Evolutionary conservation across 1,140 invertebrate species (phyloP).

Genomic region (Proctacanthus coquilletti): DNA sequence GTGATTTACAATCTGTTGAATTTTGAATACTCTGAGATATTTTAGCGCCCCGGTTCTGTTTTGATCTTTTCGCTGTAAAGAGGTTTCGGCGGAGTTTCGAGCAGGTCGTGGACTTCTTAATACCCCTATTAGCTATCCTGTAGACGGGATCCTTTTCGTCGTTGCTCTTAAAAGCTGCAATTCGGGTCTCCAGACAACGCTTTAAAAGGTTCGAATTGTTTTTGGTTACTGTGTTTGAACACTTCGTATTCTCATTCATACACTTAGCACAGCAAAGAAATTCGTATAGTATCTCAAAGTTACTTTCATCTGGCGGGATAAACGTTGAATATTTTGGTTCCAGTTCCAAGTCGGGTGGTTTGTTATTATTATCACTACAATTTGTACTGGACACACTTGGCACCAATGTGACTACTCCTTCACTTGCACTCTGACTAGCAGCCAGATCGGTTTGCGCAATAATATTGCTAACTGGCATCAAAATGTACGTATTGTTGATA

Average conservation of each 20-base stretch:
- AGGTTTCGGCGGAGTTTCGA: not conserved
- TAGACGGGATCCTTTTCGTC: slow-evolving; percentile 20
- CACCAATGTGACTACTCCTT: not conserved
- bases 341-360: slow-evolving; percentile 15
- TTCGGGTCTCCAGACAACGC: slow-evolving; percentile 2
- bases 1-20: too few relatives aligned
- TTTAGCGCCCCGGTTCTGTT: too few relatives aligned
- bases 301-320: slow-evolving; percentile 9
- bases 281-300: slow-evolving; percentile 24
- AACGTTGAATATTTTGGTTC: slow-evolving; percentile 24
- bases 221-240: slow-evolving; percentile 3
- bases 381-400: too few relatives aligned
- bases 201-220: slow-evolving; percentile 5
- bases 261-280: slow-evolving; percentile 29
- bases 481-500: slow-evolving; percentile 25
- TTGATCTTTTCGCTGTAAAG: not conserved
- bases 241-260: slow-evolving; percentile 17
- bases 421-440: not conserved
- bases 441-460: not conserved
- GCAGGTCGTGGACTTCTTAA: not conserved
- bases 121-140: slow-evolving; percentile 24
- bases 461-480: slow-evolving; percentile 19
- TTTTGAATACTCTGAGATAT: too few relatives aligned
- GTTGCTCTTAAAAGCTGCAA: slow-evolving; percentile 6
- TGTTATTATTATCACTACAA: too few relatives aligned